Evolutionary conservation across 64 coral and sea anemone species (phyloP).

Genomic region (Acropora tenuis): DNA sequence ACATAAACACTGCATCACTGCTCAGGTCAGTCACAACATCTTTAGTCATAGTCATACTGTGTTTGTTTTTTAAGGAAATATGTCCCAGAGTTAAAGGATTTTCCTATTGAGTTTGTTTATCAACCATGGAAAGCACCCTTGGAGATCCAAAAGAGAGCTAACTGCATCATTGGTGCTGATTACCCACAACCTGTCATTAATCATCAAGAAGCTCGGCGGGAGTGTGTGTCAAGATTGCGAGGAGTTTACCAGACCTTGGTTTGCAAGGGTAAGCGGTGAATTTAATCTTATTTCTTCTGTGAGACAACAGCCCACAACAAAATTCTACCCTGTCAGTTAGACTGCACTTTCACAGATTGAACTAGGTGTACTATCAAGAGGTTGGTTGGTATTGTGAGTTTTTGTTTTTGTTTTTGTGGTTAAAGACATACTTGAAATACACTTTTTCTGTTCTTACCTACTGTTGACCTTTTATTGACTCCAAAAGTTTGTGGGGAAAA

Average conservation of each 20-base stretch:
- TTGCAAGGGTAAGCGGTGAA: slow-evolving; percentile 41
- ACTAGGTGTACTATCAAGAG: no score
- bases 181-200: slow-evolving; percentile 78
- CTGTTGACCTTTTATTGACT: no score
- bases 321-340: no score
- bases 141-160: slow-evolving; percentile 45
- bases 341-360: no score
- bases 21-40: no score
- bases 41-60: no score
- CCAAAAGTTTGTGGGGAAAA: no score
- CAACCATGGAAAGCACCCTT: slow-evolving; percentile 85
- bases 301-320: not conserved
- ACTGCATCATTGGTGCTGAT: slow-evolving; percentile 76
- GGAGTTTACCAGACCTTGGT: slow-evolving; percentile 64
- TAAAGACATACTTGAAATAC: no score
- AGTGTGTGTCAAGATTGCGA: slow-evolving; percentile 60
- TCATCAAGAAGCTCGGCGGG: slow-evolving; percentile 14
- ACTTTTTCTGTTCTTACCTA: no score
- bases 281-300: not conserved
- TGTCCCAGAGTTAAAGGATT: slow-evolving; percentile 72
- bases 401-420: no score
- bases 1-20: no score
- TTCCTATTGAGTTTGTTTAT: slow-evolving; percentile 63
- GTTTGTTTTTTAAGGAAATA: slow-evolving; percentile 69
- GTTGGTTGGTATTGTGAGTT: no score